These are phyloP conservation scores for Acheta domesticus DNA, from an alignment of 2,888 invertebrate genomes.

Conservation along the genomic window DNA sequence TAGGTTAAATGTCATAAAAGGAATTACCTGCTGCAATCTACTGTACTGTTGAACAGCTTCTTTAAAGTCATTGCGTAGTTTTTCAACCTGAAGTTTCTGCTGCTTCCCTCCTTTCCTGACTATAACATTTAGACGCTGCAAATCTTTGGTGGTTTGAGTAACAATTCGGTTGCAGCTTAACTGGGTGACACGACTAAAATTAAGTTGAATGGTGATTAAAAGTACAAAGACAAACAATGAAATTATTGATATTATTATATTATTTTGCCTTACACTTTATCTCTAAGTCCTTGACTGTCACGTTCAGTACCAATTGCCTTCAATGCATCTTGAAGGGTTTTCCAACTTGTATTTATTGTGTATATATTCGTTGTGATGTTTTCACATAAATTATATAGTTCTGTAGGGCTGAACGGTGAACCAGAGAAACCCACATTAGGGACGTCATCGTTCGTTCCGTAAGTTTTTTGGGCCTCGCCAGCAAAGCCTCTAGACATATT, in stretches of 20 bases:
- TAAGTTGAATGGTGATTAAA: conserved; percentile 11
- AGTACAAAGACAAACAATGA: neutral
- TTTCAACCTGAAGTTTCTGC: conserved; percentile 78
- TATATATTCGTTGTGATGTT: conserved; percentile 78
- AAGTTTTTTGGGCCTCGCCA: conserved; percentile 40
- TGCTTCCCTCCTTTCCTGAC: conserved; percentile 71
- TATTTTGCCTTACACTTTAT: conserved; percentile 55
- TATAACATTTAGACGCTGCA: conserved; percentile 66
- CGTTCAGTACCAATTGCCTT: conserved; percentile 71
- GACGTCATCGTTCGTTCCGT: conserved; percentile 52
- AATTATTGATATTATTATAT: too few relatives aligned
- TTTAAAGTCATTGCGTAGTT: conserved; percentile 77
- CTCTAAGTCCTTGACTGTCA: conserved; percentile 66
- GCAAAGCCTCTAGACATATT: neutral
- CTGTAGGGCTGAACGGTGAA: conserved; percentile 64
- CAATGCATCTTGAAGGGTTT: conserved; percentile 66
- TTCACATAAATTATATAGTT: conserved; percentile 74
- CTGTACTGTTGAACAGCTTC: conserved; percentile 76
- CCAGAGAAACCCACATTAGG: conserved; percentile 65
- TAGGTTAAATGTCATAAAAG: too few relatives aligned
- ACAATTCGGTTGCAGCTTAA: conserved; percentile 71
- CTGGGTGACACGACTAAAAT: conserved; percentile 67
- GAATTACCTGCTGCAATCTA: conserved; percentile 69
- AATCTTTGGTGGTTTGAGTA: conserved; percentile 67
- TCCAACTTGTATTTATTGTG: conserved; percentile 70